These are phyloP conservation scores for Galaxea fascicularis DNA, from an alignment of 92 coral and sea anemone species.

Conservation along the genomic window DNA sequence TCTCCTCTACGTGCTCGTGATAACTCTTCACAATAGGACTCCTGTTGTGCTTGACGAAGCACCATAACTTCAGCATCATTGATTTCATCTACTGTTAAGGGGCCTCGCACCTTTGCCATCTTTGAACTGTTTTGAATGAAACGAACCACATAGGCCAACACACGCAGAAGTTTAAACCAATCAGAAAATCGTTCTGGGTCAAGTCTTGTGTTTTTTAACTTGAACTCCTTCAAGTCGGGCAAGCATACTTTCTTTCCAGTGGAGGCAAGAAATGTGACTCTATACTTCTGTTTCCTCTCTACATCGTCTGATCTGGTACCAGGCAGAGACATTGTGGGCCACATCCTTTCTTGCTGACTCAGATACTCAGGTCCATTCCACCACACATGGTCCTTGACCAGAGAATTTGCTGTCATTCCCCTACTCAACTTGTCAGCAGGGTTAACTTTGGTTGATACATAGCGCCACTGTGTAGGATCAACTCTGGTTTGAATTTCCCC, in stretches of 20 bases:
- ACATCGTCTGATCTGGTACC: no score
- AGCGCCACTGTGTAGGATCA: constrained; percentile 51
- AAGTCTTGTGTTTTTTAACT: not conserved
- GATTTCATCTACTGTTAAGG: constrained; percentile 32
- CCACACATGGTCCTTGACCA: no score
- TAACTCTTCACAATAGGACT: not conserved
- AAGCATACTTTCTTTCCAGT: no score
- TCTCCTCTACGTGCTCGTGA: not conserved
- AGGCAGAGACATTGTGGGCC: no score
- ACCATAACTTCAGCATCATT: constrained; percentile 33
- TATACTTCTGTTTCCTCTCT: no score
- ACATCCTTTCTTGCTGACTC: no score
- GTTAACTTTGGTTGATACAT: not conserved
- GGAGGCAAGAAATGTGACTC: not conserved
- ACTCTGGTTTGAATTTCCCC: constrained; percentile 35
- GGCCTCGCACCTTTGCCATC: constrained; percentile 8
- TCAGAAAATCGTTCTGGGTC: constrained; percentile 24
- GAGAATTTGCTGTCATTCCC: no score
- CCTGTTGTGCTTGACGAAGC: constrained; percentile 4
- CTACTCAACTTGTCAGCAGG: no score
- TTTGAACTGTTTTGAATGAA: constrained; percentile 25
- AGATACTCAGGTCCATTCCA: no score
- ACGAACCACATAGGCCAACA: constrained; percentile 25
- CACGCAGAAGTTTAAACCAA: constrained; percentile 1
- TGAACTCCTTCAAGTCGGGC: not conserved